These are phyloP conservation scores for Oncorhynchus mykiss DNA, from an alignment of 2,113 vertebrate genomes.

Conservation along the genomic window DNA sequence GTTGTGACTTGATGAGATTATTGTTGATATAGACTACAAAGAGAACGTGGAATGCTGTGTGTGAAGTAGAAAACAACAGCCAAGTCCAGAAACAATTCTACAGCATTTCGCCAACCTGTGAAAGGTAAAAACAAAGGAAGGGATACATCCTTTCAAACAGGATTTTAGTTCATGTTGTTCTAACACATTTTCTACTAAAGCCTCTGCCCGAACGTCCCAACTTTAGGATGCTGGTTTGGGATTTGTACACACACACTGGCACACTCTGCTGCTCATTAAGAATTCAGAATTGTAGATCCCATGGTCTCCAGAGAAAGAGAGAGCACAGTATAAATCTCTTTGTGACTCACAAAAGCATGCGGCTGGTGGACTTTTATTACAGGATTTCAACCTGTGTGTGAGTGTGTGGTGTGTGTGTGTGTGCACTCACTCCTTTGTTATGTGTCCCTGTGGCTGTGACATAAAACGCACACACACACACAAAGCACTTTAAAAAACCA, in stretches of 20 bases:
- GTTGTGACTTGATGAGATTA: too few relatives aligned
- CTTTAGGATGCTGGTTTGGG: too few relatives aligned
- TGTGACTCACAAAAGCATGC: too few relatives aligned
- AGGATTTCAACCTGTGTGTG: not conserved
- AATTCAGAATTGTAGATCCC: not conserved
- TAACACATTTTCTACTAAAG: not conserved
- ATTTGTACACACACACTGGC: not conserved
- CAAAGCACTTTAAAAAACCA: not conserved
- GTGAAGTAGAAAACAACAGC: too few relatives aligned
- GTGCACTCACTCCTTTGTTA: not conserved
- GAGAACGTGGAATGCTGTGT: too few relatives aligned
- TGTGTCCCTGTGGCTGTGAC: not conserved
- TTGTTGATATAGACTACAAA: too few relatives aligned
- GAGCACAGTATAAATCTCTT: not conserved
- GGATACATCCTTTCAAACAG: not conserved
- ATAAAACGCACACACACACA: not conserved
- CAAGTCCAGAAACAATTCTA: not conserved
- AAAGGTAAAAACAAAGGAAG: not conserved
- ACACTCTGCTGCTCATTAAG: not conserved
- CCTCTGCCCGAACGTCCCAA: not conserved
- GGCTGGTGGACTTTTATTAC: not conserved
- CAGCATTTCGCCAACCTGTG: not conserved
- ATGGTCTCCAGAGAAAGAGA: not conserved
- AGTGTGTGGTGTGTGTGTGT: not conserved
- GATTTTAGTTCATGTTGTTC: not conserved